These are phyloP conservation scores for Barnardius zonarius DNA, from an alignment of 2,113 vertebrate genomes.

Conservation along the genomic window DNA sequence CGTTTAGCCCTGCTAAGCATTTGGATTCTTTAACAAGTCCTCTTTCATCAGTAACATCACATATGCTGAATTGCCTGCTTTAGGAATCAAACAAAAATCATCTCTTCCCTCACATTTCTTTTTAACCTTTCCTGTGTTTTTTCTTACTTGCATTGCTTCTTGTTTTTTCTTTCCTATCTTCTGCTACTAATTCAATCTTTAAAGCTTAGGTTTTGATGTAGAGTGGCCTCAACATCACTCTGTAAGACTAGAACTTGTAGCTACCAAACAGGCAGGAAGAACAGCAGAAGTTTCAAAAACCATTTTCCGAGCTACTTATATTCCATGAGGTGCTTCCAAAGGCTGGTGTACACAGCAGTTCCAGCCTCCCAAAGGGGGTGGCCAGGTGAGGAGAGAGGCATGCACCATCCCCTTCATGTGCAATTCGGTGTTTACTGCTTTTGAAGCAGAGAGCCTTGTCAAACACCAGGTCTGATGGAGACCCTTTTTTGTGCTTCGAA, in stretches of 20 bases:
- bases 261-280: background rate
- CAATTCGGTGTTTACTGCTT: background rate
- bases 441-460: background rate
- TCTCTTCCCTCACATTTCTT: background rate
- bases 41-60: background rate
- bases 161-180: background rate
- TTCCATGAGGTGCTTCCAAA: background rate
- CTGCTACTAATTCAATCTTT: background rate
- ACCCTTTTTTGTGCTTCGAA: background rate
- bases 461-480: background rate
- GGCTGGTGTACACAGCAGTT: background rate
- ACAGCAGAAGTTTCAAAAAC: background rate
- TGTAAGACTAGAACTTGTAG: background rate
- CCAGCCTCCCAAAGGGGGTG: background rate
- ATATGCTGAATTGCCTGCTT: background rate
- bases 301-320: background rate
- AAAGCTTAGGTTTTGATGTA: background rate
- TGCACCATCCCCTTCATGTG: background rate
- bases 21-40: background rate
- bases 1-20: background rate
- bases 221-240: background rate
- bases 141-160: background rate
- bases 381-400: background rate
- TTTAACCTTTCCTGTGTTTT: background rate
- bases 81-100: background rate